These are phyloP conservation scores for Drosophila antonietae DNA, from an alignment of 2,888 invertebrate genomes.

Conservation along the genomic window DNA sequence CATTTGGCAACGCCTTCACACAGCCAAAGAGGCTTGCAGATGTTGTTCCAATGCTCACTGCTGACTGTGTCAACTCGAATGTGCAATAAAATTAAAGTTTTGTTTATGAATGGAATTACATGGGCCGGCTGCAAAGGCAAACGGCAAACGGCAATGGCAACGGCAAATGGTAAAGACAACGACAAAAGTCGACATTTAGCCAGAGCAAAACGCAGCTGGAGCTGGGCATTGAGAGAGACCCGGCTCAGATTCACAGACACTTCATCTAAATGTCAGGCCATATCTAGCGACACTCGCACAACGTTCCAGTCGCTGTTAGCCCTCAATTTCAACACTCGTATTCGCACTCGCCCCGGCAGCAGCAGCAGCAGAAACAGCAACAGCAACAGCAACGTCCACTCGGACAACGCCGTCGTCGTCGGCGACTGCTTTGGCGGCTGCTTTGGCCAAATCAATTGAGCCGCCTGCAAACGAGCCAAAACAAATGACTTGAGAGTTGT, in stretches of 20 bases:
- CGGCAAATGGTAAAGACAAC: constrained; percentile 25
- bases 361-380: constrained; percentile 14
- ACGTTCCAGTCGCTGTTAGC: constrained; percentile 56
- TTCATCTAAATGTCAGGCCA: constrained; percentile 84
- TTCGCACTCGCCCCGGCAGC: constrained; percentile 52
- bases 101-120: constrained; percentile 83
- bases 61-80: constrained; percentile 63
- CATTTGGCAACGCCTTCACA: constrained; percentile 56
- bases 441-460: constrained; percentile 80
- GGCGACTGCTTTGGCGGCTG: constrained; percentile 73
- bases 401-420: constrained; percentile 37
- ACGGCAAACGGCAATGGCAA: constrained; percentile 28
- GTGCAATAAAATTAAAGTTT: constrained; percentile 80
- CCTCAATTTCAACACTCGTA: constrained; percentile 67
- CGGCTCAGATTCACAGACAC: constrained; percentile 81
- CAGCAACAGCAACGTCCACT: constrained; percentile 24
- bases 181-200: constrained; percentile 58
- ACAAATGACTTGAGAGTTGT: constrained; percentile 72
- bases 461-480: constrained; percentile 77
- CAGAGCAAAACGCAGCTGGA: constrained; percentile 66
- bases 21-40: constrained; percentile 30
- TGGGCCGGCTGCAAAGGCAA: constrained; percentile 29
- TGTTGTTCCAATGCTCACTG: constrained; percentile 23
- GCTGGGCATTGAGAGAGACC: constrained; percentile 38
- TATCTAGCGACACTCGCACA: constrained; percentile 79